Evolutionary conservation across 2,888 invertebrate genomes (phyloP).

Genomic region (Siphlonurus alternatus): DNA sequence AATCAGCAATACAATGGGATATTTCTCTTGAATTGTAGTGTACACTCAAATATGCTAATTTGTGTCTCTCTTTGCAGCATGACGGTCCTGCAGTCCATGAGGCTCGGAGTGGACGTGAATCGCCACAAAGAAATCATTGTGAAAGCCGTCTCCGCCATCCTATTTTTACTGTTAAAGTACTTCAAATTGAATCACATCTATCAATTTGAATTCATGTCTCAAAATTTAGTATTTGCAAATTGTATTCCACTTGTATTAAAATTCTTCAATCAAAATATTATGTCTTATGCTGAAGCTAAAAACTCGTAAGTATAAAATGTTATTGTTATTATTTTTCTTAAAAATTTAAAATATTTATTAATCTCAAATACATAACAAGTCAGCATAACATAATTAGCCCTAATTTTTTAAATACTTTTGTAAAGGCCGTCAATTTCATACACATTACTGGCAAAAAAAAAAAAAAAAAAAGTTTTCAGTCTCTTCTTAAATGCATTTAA

Average conservation of each 20-base stretch:
- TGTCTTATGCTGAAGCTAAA: slow-evolving; percentile 86
- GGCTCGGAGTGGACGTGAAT: slow-evolving; percentile 92
- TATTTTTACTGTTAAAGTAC: slow-evolving; percentile 85
- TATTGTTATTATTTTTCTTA: slow-evolving; percentile 8
- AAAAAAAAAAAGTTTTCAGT: too few relatives aligned
- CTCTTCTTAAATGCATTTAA: too few relatives aligned
- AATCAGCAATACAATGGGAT: too few relatives aligned
- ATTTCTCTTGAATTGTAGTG: too few relatives aligned
- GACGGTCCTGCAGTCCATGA: slow-evolving; percentile 86
- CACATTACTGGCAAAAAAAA: too few relatives aligned
- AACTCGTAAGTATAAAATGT: slow-evolving; percentile 41
- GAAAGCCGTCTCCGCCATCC: slow-evolving; percentile 82
- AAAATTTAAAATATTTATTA: slow-evolving; percentile 3
- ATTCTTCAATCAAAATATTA: slow-evolving; percentile 96
- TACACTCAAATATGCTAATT: too few relatives aligned
- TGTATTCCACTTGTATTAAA: slow-evolving; percentile 96
- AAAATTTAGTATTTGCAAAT: slow-evolving; percentile 97
- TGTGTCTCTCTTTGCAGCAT: slow-evolving; percentile 32
- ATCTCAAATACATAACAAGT: slow-evolving; percentile 9
- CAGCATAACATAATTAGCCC: too few relatives aligned
- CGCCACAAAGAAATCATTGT: slow-evolving; percentile 98
- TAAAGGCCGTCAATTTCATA: too few relatives aligned
- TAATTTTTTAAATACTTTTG: too few relatives aligned
- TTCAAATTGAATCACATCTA: slow-evolving; percentile 95
- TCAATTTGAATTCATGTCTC: slow-evolving; percentile 98